Evolutionary conservation across 2,888 invertebrate genomes (phyloP).

Genomic region (Brachyopa scutellaris): DNA sequence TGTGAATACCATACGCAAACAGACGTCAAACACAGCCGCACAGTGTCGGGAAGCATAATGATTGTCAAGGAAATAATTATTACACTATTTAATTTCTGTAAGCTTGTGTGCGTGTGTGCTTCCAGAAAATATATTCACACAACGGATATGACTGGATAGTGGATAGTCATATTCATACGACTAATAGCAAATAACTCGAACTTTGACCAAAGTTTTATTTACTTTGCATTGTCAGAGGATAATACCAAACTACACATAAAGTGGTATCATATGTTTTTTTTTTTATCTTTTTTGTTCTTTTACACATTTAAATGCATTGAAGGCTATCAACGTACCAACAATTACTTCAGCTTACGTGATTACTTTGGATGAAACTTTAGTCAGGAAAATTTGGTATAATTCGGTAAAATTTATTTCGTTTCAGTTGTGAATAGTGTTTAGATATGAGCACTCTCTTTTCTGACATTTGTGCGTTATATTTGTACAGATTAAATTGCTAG

Average conservation of each 20-base stretch:
- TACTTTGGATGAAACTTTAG: not conserved
- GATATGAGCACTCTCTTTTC: not conserved
- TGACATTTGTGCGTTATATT: not conserved
- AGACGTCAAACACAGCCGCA: slow-evolving; percentile 10
- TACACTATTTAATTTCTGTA: no score
- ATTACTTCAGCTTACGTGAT: slow-evolving; percentile 17
- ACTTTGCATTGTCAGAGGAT: slow-evolving; percentile 22
- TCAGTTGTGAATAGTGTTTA: slow-evolving; percentile 9
- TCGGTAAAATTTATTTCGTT: not conserved
- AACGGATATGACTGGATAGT: slow-evolving; percentile 43
- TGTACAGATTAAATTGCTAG: not conserved
- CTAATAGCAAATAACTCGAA: not conserved
- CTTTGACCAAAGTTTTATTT: slow-evolving; percentile 22
- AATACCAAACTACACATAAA: no score
- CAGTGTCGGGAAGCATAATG: slow-evolving; percentile 24
- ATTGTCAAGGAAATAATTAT: slow-evolving; percentile 61
- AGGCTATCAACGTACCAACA: slow-evolving; percentile 24
- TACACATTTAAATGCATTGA: not conserved
- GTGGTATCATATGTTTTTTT: not conserved
- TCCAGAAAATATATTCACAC: slow-evolving; percentile 35
- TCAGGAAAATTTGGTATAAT: not conserved
- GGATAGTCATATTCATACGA: not conserved
- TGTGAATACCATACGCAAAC: slow-evolving; percentile 43
- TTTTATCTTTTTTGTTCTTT: no score
- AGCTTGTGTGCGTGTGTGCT: not conserved